A percentile compares a stretch with the other conserved stretches of the same genome.
These are phyloP conservation scores for Acromyrmex heyeri DNA, from an alignment of 1,140 invertebrate genomes.

Conservation along the genomic window DNA sequence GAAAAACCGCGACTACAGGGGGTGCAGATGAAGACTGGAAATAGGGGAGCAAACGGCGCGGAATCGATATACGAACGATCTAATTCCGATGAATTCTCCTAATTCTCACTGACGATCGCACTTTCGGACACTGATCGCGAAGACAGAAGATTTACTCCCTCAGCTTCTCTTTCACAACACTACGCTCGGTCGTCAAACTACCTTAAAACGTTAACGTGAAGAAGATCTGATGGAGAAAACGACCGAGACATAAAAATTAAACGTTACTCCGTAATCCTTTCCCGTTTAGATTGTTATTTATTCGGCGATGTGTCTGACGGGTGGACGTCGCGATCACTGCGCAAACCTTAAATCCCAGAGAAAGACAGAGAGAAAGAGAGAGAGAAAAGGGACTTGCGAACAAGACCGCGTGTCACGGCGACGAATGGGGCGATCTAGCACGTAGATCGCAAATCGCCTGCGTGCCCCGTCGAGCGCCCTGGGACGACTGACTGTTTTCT, in stretches of 20 bases:
- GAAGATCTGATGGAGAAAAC: neutral
- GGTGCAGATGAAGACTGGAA: neutral
- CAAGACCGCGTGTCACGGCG: conserved; percentile 69
- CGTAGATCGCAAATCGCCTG: conserved; percentile 35
- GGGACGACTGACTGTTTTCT: conserved; percentile 81
- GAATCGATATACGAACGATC: neutral
- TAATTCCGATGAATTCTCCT: neutral
- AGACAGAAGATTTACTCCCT: neutral
- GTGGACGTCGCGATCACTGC: neutral
- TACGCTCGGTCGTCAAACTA: neutral
- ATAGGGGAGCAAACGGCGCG: neutral
- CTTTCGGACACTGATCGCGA: conserved; percentile 53
- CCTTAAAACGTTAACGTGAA: neutral
- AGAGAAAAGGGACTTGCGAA: neutral
- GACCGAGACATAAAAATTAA: neutral
- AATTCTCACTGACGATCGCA: conserved; percentile 47
- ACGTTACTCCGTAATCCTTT: conserved; percentile 6
- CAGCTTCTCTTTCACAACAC: conserved; percentile 44
- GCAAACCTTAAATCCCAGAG: neutral
- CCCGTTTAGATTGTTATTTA: conserved; percentile 1
- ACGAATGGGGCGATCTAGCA: conserved; percentile 35
- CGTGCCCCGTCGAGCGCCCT: conserved; percentile 77
- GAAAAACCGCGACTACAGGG: conserved; percentile 15
- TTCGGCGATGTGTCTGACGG: neutral
- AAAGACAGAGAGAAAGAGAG: neutral